Evolutionary conservation across 2,797 vertebrate genomes (phyloP), one percentile per base, ranked within the genome.

Genomic region (Nannoperca obscura): DNA sequence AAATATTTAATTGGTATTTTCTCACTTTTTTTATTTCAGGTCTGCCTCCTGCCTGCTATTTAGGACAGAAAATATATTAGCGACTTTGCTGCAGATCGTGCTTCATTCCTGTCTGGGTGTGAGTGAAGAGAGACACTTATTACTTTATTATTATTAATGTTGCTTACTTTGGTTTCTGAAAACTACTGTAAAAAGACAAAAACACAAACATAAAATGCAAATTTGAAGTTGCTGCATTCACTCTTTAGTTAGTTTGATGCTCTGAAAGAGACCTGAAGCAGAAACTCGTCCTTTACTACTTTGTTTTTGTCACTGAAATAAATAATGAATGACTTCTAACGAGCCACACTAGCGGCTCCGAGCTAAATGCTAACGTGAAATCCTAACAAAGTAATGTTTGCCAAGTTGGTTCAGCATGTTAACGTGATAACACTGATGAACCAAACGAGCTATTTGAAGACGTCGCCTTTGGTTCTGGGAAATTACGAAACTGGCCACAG

Each of bases 1-100:
- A 88, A 89, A 87, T 80, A 87, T 91, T 84, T 91, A 91, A 92
- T 91, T 91, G 89, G 89, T 87, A 86, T 84, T 88, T 83, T 82
- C 80, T 82, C 67, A 58, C 58, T 72, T 5, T n/a, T 42, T 80
- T 77, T 66, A 68, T 40, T 70, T 36, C 40, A 24, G 52, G 24
- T 30, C 85, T 57, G 34, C 63, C 58, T 83, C 69, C 70, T 81
- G 64, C 58, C 67, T 80, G 50, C 73, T 86, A 44, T 78, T 81
- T 67, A 74, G 72, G 46, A 80, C 50, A 47, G 75, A 78, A 75
- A 54, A 71, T 44, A 59, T 72, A 27, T 54, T 59, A 71, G 63
- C 63, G 58, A 75, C 69, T 59, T n/a, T n/a, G 76, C 85, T 75
- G 74, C 75, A 81, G 61, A 27, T 50, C 40, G 20, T 13, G 57